Base-by-base conservation (phyloP, 2,113 vertebrate species). In the Puffinus mauretanicus region DNA sequence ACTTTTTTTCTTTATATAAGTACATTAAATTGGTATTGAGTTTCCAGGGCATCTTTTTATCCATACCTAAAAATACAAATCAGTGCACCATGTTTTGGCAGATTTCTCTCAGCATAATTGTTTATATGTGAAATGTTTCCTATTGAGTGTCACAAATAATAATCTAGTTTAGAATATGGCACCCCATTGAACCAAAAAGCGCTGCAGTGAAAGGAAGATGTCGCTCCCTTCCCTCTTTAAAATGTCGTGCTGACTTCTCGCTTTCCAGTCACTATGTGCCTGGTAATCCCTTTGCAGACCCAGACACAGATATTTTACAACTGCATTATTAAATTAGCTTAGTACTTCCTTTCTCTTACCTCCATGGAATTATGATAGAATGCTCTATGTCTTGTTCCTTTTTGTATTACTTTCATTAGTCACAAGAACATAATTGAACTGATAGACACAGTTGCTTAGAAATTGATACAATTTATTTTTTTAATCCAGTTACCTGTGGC, bases 81-180 rank as follows among this genome's bases (percentile, higher is more conserved):
- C 62, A n/a, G 9, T 7, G 32, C 57, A 61, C 72, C 14, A 24
- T 36, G 49, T 95, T 97, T 97, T 90, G 86, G 76, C 89, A 93
- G 90, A 94, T 96, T 97, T 96, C 93, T 95, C 73, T 87, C 57
- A 75, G 47, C 73, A 82, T 88, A 88, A 30, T 90, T 95, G 86
- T 96, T 97, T 97, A 72, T 95, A 84, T 86, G 96, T 42, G 16
- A 96, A 97, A 94, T 88, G 69, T 49, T 96, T 97, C 97, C 94
- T 91, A 67, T 90, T n/a, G 96, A 83, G 78, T 80, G 82, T 96
- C 86, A 85, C 94, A 98, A 98, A 91, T 90, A 97, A 91, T 96
- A 88, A 96, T 94, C 96, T 93, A 52, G 90, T 95, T 97, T 79
- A 90, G 82, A 92, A 84, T 61, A 94, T 91, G 96, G 71, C 82